Evolutionary conservation across 2,888 invertebrate genomes (phyloP).

Genomic region (Sinhomidia bicolor): DNA sequence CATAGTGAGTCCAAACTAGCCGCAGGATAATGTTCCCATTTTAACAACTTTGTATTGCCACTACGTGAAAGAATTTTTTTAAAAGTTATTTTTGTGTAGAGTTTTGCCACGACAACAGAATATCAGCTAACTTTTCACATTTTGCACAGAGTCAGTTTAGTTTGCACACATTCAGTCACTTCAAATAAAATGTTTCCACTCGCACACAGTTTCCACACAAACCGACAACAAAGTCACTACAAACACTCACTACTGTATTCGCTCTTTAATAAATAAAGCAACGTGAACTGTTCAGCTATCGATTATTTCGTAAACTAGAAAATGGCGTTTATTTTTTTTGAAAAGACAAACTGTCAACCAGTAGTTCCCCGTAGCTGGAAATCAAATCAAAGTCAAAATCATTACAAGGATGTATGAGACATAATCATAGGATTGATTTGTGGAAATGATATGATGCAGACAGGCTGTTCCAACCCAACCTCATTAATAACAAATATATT

Average conservation of each 20-base stretch:
- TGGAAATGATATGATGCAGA: too few relatives aligned
- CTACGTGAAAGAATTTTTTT: too few relatives aligned
- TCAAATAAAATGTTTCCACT: not conserved
- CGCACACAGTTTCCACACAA: not conserved
- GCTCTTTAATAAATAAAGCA: not conserved
- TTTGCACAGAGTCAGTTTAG: not conserved
- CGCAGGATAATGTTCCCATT: conserved; percentile 48
- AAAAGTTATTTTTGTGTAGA: not conserved
- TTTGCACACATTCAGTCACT: not conserved
- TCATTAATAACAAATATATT: not conserved
- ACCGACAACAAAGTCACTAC: not conserved
- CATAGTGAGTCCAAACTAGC: not conserved
- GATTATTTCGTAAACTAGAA: not conserved
- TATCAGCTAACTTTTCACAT: not conserved
- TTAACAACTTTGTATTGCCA: not conserved
- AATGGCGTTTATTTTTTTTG: not conserved
- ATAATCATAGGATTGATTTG: not conserved
- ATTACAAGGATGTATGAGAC: too few relatives aligned
- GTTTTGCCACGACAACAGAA: not conserved
- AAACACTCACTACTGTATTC: not conserved
- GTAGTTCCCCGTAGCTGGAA: not conserved
- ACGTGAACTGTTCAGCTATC: not conserved
- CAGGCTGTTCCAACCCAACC: too few relatives aligned
- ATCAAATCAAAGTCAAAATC: too few relatives aligned
- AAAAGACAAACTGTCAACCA: not conserved